Percentiles rank a stretch among this genome's conserved stretches.
Evolutionary conservation across 1,140 invertebrate species (phyloP).

Genomic region (Orius insidiosus): DNA sequence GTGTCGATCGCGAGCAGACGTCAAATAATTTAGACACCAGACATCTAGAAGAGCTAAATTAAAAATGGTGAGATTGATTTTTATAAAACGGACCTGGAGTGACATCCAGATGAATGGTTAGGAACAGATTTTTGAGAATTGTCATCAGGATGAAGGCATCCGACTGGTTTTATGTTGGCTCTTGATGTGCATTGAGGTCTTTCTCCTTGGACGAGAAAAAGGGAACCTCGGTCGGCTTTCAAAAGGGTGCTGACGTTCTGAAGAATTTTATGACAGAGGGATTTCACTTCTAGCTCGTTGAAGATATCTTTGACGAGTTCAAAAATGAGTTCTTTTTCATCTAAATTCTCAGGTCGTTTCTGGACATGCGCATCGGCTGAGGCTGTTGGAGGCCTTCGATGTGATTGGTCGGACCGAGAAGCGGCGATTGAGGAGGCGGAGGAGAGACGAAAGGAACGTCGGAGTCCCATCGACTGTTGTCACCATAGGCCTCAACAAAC

Average conservation of each 20-base stretch:
- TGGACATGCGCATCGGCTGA: slow-evolving; percentile 40
- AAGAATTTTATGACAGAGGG: slow-evolving; percentile 87
- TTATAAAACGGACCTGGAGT: slow-evolving; percentile 10
- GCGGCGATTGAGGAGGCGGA: slow-evolving; percentile 12
- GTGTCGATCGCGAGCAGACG: slow-evolving; percentile 73
- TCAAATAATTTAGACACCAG: slow-evolving; percentile 89
- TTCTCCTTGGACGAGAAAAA: slow-evolving; percentile 81
- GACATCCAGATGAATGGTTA: slow-evolving; percentile 16
- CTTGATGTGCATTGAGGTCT: slow-evolving; percentile 16
- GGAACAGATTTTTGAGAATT: slow-evolving; percentile 1
- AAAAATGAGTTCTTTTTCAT: slow-evolving; percentile 89
- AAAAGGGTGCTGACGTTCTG: slow-evolving; percentile 85
- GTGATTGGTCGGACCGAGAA: slow-evolving; percentile 13
- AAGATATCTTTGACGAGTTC: slow-evolving; percentile 94
- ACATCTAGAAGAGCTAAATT: slow-evolving; percentile 31
- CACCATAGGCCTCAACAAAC: slow-evolving; percentile 76
- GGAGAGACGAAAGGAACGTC: slow-evolving; percentile 54
- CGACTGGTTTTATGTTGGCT: slow-evolving; percentile 13
- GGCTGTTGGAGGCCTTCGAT: slow-evolving; percentile 15
- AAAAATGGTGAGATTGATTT: neutral
- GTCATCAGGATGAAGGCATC: slow-evolving; percentile 15
- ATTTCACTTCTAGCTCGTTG: slow-evolving; percentile 84
- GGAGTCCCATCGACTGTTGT: slow-evolving; percentile 75
- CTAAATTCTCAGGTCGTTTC: slow-evolving; percentile 70
- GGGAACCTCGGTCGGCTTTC: slow-evolving; percentile 78